Conservation (phyloP, 2,888 invertebrate genomes). For the Aleiodes testaceus region DNA sequence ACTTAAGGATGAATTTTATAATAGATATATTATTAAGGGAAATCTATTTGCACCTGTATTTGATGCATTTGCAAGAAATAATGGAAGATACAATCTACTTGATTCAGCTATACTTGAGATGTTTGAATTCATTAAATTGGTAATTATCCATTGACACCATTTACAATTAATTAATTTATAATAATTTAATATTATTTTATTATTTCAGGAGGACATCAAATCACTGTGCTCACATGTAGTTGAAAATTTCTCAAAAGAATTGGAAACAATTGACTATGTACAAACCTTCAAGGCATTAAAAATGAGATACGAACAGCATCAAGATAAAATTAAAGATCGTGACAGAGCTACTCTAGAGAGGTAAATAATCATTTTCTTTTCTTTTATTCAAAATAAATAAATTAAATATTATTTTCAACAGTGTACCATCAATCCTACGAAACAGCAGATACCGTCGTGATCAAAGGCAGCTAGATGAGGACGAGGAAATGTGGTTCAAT, state of each 20-base stretch:
- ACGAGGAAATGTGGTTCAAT: slow-evolving; percentile 99
- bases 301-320: slow-evolving; percentile 91
- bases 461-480: slow-evolving; percentile 94
- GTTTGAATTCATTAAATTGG: slow-evolving; percentile 97
- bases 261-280: slow-evolving; percentile 97
- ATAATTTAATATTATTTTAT: too few relatives aligned
- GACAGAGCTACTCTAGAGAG: slow-evolving; percentile 84
- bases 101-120: slow-evolving; percentile 99
- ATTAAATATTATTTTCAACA: slow-evolving; percentile 60
- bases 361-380: slow-evolving; percentile 71
- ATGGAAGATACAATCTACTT: slow-evolving; percentile 97
- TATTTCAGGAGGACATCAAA: slow-evolving; percentile 86
- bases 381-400: neutral
- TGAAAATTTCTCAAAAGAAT: slow-evolving; percentile 94
- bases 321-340: slow-evolving; percentile 91
- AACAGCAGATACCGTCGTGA: slow-evolving; percentile 90
- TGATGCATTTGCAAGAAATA: slow-evolving; percentile 96
- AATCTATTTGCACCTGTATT: slow-evolving; percentile 97
- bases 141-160: too few relatives aligned
- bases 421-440: slow-evolving; percentile 87
- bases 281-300: slow-evolving; percentile 97
- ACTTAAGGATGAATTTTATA: slow-evolving; percentile 98
- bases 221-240: slow-evolving; percentile 94
- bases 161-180: too few relatives aligned
- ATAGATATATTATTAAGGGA: slow-evolving; percentile 94